Evolutionary conservation across 2,113 vertebrate species (phyloP).

Genomic region (Spea multiplicata): DNA sequence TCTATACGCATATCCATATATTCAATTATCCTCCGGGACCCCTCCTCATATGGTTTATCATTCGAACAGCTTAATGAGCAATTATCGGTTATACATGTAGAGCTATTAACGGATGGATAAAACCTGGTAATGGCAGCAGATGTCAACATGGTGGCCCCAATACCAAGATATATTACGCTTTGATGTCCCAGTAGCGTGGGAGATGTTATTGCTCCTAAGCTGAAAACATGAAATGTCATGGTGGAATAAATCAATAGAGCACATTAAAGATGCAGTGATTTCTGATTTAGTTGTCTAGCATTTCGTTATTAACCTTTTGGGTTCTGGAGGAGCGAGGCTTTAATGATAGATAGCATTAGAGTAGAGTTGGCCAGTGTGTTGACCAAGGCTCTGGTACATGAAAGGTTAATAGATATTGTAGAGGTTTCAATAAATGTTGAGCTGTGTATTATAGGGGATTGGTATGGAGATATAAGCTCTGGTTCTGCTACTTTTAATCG

Average conservation of each 20-base stretch:
- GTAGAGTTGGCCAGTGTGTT: too few species aligned
- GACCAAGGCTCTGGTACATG: too few species aligned
- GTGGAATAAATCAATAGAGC: conserved; percentile 9
- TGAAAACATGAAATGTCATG: conserved; percentile 1
- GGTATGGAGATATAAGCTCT: too few species aligned
- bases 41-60: conserved; percentile 52
- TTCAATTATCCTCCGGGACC: conserved; percentile 53
- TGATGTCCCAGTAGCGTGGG: background rate
- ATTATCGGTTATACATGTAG: conserved; percentile 45
- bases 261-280: background rate
- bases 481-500: too few species aligned
- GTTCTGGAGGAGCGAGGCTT: too few species aligned
- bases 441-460: too few species aligned
- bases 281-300: background rate
- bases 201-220: conserved; percentile 5
- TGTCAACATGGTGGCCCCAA: conserved; percentile 5
- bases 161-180: background rate
- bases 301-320: too few species aligned
- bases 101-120: conserved; percentile 48
- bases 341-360: too few species aligned
- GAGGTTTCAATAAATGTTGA: too few species aligned
- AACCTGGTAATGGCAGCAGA: conserved; percentile 33
- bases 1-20: conserved; percentile 48
- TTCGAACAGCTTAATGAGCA: conserved; percentile 54
- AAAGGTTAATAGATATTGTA: too few species aligned